Base-by-base conservation (phyloP, 2,888 invertebrate genomes). In the Belgica antarctica region DNA sequence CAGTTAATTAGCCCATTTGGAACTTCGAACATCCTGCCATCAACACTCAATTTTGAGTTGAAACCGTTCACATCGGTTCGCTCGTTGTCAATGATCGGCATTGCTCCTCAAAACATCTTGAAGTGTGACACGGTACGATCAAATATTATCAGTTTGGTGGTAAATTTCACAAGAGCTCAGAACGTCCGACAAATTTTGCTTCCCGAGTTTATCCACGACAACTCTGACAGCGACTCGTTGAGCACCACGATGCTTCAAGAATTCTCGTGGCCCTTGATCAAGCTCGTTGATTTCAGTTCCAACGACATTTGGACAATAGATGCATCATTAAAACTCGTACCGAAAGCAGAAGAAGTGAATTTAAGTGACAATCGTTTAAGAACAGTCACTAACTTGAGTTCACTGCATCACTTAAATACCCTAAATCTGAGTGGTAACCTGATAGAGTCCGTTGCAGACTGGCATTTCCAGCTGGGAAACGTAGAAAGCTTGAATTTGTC, bases 391-490 rank as follows among this genome's bases (percentile, higher is more conserved):
- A 89, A 92, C 78, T 83, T 96, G 46, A 89, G 91, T 0, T 85
- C 87, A 73, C 82, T 96, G 36, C 89, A 92, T 68, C 85, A 89
- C 71, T 80, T 97, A 25, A 86, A 88, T 8, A 81, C 87, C 62
- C 82, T 97, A 10, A 89, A 91, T 75, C 79, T 96, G 22, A 89
- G 90, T 0, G 88, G 90, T 76, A 96, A 95, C 81, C 82, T 86
- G 57, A 89, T 93, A 74, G 78, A 82, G 0, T 77, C 85, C 2
- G 88, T 94, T 73, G 85, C 88, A 28, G 86, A 89, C 76, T 86
- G 96, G 81, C 90, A 95, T 77, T 86, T 88, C 3, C 90, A 90
- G 78, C 84, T 97, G 71, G 95, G 95, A 4, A 95, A 96, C 79
- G 85, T 97, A 59, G 86, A 89, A n/a, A 86, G 85, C 71, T 84